A percentile compares a stretch with the other conserved stretches of the same genome.
Evolutionary conservation across 2,113 vertebrate genomes (phyloP).

Genomic region (Halichoerus grypus): DNA sequence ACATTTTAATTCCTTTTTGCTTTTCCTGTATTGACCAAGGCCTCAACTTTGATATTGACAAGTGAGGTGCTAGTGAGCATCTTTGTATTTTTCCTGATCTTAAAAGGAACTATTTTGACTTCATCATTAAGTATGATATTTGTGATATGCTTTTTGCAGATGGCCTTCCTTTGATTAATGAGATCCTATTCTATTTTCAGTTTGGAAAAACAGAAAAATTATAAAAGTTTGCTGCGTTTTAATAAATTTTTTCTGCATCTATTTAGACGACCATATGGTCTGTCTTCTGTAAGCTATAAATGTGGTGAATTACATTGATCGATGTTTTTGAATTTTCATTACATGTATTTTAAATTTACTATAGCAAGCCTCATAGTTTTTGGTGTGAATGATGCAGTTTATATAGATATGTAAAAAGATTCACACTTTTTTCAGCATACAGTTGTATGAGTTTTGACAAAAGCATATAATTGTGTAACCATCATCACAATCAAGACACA

Average conservation of each 20-base stretch:
- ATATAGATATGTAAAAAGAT: background rate
- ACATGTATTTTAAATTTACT: background rate
- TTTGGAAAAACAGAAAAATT: background rate
- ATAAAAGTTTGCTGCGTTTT: background rate
- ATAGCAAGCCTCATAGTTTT: background rate
- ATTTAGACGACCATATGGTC: background rate
- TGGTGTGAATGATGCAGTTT: background rate
- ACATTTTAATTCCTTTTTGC: background rate
- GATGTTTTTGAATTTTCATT: background rate
- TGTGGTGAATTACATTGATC: background rate
- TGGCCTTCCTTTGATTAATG: background rate
- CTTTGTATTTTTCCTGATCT: background rate
- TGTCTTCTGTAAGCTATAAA: background rate
- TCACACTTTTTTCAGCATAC: background rate
- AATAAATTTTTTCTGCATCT: background rate
- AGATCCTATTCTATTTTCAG: background rate
- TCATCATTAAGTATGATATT: background rate
- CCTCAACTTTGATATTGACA: background rate
- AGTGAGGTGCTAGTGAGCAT: background rate
- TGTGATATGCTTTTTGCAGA: background rate
- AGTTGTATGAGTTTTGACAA: background rate
- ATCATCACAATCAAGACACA: background rate
- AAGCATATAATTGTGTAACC: background rate
- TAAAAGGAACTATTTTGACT: background rate
- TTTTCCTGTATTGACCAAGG: background rate